These are phyloP conservation scores for Noctuana brunneofusca DNA, from an alignment of 2,888 invertebrate genomes.

Conservation along the genomic window DNA sequence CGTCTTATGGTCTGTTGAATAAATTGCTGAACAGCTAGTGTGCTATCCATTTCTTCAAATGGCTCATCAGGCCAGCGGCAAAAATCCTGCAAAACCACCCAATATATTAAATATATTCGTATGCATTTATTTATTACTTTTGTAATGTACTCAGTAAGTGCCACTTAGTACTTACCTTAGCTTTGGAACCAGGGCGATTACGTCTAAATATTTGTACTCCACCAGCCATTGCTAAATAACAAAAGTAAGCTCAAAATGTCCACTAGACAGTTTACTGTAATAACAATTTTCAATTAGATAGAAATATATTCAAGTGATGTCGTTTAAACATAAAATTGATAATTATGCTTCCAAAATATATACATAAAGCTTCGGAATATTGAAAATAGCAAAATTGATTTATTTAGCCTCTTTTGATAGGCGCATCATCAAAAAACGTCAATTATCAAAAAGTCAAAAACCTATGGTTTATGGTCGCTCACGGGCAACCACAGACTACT, in stretches of 20 bases:
- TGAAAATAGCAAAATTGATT: too few relatives aligned
- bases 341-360: background rate
- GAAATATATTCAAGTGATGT: background rate
- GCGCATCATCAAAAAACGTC: too few relatives aligned
- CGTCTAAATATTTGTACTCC: conserved; percentile 87
- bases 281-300: background rate
- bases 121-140: background rate
- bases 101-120: background rate
- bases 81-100: conserved; percentile 89
- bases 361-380: background rate
- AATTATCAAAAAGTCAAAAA: too few relatives aligned
- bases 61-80: conserved; percentile 99
- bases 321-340: background rate
- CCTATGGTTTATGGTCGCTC: too few relatives aligned
- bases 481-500: too few relatives aligned
- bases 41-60: conserved; percentile 99
- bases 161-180: conserved; percentile 85
- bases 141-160: too few relatives aligned
- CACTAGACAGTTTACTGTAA: background rate
- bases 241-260: background rate
- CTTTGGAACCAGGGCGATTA: conserved; percentile 95
- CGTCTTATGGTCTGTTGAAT: conserved; percentile 98
- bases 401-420: too few relatives aligned
- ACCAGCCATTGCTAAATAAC: conserved; percentile 37
- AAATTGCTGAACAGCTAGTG: conserved; percentile 98